These are phyloP conservation scores for Neolamprologus sp. DNA, from an alignment of 2,113 vertebrate genomes.

Conservation along the genomic window DNA sequence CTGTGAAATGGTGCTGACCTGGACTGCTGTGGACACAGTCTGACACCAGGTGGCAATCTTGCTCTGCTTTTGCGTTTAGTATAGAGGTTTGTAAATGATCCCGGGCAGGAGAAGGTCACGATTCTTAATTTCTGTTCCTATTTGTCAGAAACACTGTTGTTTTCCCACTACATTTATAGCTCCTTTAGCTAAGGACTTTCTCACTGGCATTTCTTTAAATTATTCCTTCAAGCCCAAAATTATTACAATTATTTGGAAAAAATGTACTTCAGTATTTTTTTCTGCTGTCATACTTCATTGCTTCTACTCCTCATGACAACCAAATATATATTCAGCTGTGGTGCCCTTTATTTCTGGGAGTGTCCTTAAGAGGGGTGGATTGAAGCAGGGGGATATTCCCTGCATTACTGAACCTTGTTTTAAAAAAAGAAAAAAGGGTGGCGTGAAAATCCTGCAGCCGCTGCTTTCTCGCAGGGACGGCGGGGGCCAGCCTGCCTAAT, in stretches of 20 bases:
- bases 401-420: not conserved
- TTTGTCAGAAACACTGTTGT: not conserved
- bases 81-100: not conserved
- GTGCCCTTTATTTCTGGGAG: not conserved
- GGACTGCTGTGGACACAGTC: not conserved
- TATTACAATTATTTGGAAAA: not conserved
- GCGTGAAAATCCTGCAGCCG: conserved; percentile 22
- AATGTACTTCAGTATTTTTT: not conserved
- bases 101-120: not conserved
- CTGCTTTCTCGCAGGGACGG: not conserved
- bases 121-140: not conserved
- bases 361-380: not conserved
- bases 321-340: not conserved
- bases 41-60: conserved; percentile 57
- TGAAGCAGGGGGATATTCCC: not conserved
- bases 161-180: not conserved
- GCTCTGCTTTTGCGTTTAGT: not conserved
- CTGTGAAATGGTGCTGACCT: not conserved
- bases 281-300: not conserved
- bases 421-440: not conserved
- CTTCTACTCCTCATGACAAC: not conserved
- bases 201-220: not conserved
- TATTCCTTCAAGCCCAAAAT: not conserved
- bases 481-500: conserved; percentile 31
- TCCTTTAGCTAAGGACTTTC: not conserved